Percentiles rank a stretch among this genome's conserved stretches.
Conservation (phyloP, 2,888 invertebrate genomes). For the Kryphioiulus occultus region DNA sequence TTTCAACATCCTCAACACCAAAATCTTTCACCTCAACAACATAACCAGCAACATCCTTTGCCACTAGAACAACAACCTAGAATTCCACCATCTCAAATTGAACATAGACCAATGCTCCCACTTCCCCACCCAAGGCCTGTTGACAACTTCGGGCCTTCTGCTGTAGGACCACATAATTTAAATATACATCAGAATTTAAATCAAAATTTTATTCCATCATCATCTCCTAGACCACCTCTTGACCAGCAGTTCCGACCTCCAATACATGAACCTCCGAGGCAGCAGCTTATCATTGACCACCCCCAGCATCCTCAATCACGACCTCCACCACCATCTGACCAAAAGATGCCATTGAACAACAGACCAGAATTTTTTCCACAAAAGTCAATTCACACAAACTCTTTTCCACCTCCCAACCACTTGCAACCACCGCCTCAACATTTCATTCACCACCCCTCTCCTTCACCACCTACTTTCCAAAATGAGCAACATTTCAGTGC, state of each 20-base stretch:
- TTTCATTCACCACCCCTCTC: not conserved
- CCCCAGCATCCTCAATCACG: not conserved
- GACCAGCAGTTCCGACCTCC: not conserved
- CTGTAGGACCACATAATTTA: not conserved
- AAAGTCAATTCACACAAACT: not conserved
- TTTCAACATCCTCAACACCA: not conserved
- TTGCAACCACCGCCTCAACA: not conserved
- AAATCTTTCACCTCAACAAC: not conserved
- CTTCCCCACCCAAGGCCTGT: not conserved
- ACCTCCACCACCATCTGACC: not conserved
- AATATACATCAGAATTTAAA: too few species aligned
- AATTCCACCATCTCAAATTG: not conserved
- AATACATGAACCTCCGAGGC: not conserved
- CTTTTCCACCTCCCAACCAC: not conserved
- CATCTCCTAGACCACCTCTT: not conserved
- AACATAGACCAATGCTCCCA: not conserved
- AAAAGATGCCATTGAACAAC: not conserved
- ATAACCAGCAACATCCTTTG: not conserved
- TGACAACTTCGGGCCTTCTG: not conserved
- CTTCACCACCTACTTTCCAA: not conserved
- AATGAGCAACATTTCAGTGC: constrained; percentile 13
- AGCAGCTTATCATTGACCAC: not conserved
- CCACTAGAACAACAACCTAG: not conserved
- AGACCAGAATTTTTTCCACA: not conserved
- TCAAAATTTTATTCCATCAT: not conserved